Base-by-base conservation (phyloP, 2,797 vertebrate species). In the Phoeniculus purpureus region DNA sequence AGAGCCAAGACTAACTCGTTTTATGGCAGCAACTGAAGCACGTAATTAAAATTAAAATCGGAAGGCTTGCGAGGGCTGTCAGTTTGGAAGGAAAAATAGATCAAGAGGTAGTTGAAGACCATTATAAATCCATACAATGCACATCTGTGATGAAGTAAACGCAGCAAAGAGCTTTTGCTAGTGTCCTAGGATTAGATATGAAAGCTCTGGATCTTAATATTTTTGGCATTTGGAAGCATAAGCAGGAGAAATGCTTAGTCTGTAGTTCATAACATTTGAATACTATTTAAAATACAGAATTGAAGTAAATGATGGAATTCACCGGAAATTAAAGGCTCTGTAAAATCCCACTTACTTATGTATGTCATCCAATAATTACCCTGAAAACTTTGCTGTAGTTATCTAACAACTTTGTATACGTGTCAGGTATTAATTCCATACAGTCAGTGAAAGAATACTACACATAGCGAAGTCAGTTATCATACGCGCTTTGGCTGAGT, bases 41-140 rank as follows among this genome's bases (percentile, higher is more conserved):
- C 67, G 82, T 81, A 85, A 84, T 87, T 82, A 87, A 87, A 94
- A 92, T 83, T 67, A 93, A 95, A 94, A 73, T 94, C 89, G 86
- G 60, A 80, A 60, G 45, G 12, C 37, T 95, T 91, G 43, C 70
- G 75, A 55, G 26, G 27, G 50, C 77, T 88, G 43, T 87, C 71
- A 92, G 26, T 78, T 91, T 85, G 65, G 77, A 94, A 87, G 27
- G 47, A 88, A 83, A 88, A 92, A 73, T 47, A 92, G 72, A 87
- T 47, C 21, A 71, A 93, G 72, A 90, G 9, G 23, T 92, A 87
- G 87, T 82, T 91, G 77, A 87, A 89, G 43, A 86, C n/a, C 62
- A 80, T 77, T 88, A 50, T 62, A 82, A 83, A 94, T 83, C 70
- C 61, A 68, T 81, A 64, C 32, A 75, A 66, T 0, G 3, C 40